Base-by-base conservation (phyloP, 2,888 invertebrate species). In the Philhelius pedissequus region DNA sequence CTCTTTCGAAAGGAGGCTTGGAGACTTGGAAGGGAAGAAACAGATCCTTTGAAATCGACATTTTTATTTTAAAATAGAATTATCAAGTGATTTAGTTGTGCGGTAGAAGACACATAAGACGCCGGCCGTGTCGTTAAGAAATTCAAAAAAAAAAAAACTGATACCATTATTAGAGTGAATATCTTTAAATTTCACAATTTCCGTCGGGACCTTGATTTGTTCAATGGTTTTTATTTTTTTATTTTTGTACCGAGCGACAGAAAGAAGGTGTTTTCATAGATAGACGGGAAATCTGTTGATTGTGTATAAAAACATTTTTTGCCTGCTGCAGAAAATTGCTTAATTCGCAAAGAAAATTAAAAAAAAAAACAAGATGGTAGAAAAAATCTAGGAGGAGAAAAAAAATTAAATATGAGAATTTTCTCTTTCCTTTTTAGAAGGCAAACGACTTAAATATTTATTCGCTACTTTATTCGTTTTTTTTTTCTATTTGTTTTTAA, bases 401-500 rank as follows among this genome's bases (percentile, higher is more conserved):
- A 66, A 27, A 60, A 38, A 43, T 52, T 43, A 74, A 64, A 64
- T 38, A 56, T 22, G 20, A 25, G 40, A 60, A 18, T 60, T 40
- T 15, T 40, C 3, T 9, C n/a, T 38, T 38, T 38, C 4, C n/a
- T 60, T 50, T 48, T 30, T 25, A 20, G 30, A 38, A 27, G 22
- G 20, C 32, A 45, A 38, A 62, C 73, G 56, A 74, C 73, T 79
- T 83, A 74, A 75, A 83, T 79, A 79, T 78, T 79, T 83, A 79
- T 79, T 79, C 58, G 69, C 69, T 66, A 62, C 68, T 74, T 74
- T 83, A 64, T 30, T 77, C 35, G 22, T 48, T 38, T 15, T 22
- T 56, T 62, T 27, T 43, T 70, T 35, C 27, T 13, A 27, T 9
- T 20, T 2, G 4, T 22, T 5, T 43, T 8, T 4, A 3, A 18